These are phyloP conservation scores for Bubo scandiacus DNA, from an alignment of 2,113 vertebrate species.

Conservation along the genomic window DNA sequence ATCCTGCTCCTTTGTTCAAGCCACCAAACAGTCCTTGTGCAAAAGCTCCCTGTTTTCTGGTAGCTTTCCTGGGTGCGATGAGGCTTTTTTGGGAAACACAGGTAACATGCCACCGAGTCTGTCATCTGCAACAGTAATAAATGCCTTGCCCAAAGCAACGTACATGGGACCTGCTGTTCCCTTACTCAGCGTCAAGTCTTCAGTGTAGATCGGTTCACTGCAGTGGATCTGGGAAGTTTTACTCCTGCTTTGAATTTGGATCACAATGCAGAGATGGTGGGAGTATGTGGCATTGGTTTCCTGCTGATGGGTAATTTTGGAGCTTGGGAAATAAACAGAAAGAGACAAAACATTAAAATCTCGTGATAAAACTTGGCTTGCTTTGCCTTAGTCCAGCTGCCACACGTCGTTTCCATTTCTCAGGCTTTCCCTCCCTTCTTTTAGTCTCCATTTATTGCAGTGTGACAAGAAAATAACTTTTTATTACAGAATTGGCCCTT, in stretches of 20 bases:
- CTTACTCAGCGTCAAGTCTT: neutral
- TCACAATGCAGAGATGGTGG: neutral
- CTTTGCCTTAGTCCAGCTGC: neutral
- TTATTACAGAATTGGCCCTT: neutral
- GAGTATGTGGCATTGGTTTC: neutral
- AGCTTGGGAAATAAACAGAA: neutral
- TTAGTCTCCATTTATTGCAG: neutral
- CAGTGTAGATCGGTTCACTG: neutral
- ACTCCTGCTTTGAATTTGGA: neutral
- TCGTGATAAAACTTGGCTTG: neutral
- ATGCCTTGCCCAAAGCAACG: neutral
- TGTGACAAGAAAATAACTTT: neutral
- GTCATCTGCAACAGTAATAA: neutral
- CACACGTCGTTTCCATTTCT: neutral
- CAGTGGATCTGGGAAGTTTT: neutral
- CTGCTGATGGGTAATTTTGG: neutral
- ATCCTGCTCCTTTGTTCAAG: neutral
- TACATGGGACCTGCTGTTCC: neutral
- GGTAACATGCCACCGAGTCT: neutral
- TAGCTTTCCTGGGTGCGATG: fast-evolving
- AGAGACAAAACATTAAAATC: conserved; percentile 6
- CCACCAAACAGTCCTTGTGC: neutral
- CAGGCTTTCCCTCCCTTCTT: neutral
- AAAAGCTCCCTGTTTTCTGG: neutral
- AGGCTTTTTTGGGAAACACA: neutral